A percentile compares a stretch with the other conserved stretches of the same genome.
Conservation (phyloP, 2,888 invertebrate genomes). For the Gonocerus acuteangulatus region DNA sequence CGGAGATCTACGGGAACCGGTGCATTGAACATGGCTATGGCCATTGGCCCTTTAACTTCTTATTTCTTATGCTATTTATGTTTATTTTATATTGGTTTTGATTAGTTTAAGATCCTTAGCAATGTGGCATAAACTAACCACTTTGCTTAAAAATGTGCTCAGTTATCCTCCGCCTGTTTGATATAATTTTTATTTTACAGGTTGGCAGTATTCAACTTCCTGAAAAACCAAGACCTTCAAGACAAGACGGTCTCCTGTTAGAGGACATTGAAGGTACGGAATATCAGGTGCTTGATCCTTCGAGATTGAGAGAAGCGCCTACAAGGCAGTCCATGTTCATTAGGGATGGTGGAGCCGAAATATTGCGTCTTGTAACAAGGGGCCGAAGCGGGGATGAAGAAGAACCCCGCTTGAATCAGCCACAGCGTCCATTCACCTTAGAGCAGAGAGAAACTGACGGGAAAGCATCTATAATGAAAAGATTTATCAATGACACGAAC, state of each 20-base stretch:
- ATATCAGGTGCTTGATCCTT: constrained; percentile 39
- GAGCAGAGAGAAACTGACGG: constrained; percentile 57
- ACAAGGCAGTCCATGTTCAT: constrained; percentile 55
- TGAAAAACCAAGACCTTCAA: constrained; percentile 13
- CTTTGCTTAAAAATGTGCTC: no score
- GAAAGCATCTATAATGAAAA: constrained; percentile 72
- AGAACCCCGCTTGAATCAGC: constrained; percentile 35
- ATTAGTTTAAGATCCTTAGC: no score
- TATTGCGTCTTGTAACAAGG: constrained; percentile 67
- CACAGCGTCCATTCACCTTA: constrained; percentile 37
- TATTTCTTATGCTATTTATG: no score
- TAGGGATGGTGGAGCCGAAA: constrained; percentile 78
- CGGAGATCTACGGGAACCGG: no score
- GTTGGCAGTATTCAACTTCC: background rate
- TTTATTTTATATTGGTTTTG: no score
- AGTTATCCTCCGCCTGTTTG: no score
- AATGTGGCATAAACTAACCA: no score
- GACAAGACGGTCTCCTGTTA: constrained; percentile 45
- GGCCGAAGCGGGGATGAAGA: constrained; percentile 44
- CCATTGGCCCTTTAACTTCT: no score
- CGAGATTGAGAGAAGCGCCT: constrained; percentile 33
- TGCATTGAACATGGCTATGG: no score
- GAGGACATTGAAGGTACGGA: constrained; percentile 51
- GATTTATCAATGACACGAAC: constrained; percentile 71
- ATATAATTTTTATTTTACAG: no score